A percentile compares a stretch with the other conserved stretches of the same genome.
phyloP scores from a whole-genome alignment of 1,140 invertebrate species.

The Megathymus violae region DNA sequence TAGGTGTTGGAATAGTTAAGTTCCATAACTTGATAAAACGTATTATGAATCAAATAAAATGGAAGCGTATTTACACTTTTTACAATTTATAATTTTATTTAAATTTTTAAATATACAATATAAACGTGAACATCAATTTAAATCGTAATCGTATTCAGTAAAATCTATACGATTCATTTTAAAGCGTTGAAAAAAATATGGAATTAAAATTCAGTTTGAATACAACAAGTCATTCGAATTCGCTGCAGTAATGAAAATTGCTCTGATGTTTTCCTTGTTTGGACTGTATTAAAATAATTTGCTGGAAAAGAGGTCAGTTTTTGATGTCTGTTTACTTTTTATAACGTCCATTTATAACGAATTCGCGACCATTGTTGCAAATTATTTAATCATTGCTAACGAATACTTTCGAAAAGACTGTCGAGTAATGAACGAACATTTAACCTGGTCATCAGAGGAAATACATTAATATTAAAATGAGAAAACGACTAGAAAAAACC shows the following conservation, averaged over 20 bases:
- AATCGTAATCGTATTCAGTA: not conserved
- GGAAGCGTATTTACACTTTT: not conserved
- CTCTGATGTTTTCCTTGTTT: constrained; percentile 22
- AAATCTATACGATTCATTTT: not conserved
- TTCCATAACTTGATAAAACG: constrained; percentile 3
- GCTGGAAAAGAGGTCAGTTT: constrained; percentile 14
- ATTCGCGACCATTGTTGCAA: constrained; percentile 35
- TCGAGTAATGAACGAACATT: constrained; percentile 55
- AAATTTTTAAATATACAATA: too few relatives aligned
- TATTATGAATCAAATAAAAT: not conserved
- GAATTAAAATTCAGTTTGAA: not conserved
- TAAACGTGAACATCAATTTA: not conserved
- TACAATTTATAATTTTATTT: not conserved
- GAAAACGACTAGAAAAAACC: constrained; percentile 43
- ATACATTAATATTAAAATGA: constrained; percentile 55
- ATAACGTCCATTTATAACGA: constrained; percentile 39
- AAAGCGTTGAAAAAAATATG: not conserved
- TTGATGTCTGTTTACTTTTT: constrained; percentile 25
- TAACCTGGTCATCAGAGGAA: constrained; percentile 46
- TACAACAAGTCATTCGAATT: constrained; percentile 11
- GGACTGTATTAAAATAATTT: constrained; percentile 31
- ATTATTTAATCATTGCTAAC: constrained; percentile 61
- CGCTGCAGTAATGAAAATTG: constrained; percentile 2
- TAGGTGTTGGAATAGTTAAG: constrained; percentile 3
- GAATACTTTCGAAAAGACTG: constrained; percentile 45